A percentile compares a stretch with the other conserved stretches of the same genome.
phyloP scores from a whole-genome alignment of 2,113 vertebrate species.

The Syngnathus floridae region DNA sequence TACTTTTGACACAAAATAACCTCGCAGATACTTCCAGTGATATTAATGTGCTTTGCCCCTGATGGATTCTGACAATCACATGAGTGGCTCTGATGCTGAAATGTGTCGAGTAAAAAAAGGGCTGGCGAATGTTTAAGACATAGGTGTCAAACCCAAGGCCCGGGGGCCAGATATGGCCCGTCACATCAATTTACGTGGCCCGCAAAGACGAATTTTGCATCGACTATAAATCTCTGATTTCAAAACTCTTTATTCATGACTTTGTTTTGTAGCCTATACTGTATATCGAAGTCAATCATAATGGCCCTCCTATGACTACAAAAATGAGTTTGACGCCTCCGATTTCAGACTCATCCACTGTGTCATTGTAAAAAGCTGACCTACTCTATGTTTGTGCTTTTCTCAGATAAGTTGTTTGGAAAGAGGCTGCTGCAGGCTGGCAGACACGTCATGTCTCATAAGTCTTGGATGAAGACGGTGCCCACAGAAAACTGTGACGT shows the following conservation, averaged over 20 bases:
- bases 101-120: conserved; percentile 34
- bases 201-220: no score
- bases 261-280: no score
- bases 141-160: not conserved
- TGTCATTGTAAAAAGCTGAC: conserved; percentile 51
- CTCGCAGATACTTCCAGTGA: not conserved
- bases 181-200: no score
- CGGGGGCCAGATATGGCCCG: no score
- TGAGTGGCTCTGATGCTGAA: conserved; percentile 59
- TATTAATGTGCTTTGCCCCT: conserved; percentile 21
- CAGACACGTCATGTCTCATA: conserved; percentile 95
- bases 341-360: conserved; percentile 3
- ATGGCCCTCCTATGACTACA: no score
- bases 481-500: conserved; percentile 97
- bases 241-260: no score
- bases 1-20: not conserved
- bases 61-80: conserved; percentile 32
- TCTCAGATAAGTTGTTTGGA: conserved; percentile 91
- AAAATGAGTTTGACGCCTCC: no score
- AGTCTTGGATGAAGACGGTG: conserved; percentile 98
- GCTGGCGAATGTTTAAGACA: conserved; percentile 14
- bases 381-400: conserved; percentile 24
- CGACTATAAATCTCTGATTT: no score
- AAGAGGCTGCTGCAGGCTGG: conserved; percentile 92
- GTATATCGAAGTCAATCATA: no score